Base-by-base conservation (phyloP, 1,140 invertebrate genomes). In the Rhagoletis pomonella region DNA sequence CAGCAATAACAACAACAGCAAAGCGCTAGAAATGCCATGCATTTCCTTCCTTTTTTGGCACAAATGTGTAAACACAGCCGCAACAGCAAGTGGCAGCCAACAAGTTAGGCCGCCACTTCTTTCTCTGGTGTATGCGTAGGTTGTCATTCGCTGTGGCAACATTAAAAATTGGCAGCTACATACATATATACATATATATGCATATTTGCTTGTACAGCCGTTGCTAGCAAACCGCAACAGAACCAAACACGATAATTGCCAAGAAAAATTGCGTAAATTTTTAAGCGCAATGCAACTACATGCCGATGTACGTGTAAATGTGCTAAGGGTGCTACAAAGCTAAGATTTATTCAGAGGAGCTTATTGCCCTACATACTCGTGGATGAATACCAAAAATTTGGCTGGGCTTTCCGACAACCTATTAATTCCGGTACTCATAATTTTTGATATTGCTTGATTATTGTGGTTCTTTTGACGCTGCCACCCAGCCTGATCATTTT, bases 201-300 rank as follows among this genome's bases (percentile, higher is more conserved):
- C 67, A 73, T 47, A 73, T 73, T 44, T 44, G 67, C 42, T 44
- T 65, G 64, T 39, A 10, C 50, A 55, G 50, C 50, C 5, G 50
- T 55, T 10, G 50, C 50, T 55, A 44, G 42, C 6, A 0, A 73
- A 73, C 42, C 14, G 14, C 42, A 73, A 39, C 42, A 39, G 12
- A 47, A 73, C 67, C 39, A 39, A 73, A 73, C 47, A 73, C 17
- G 12, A 73, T 73, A 73, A 73, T 73, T 73, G 42, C 67, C 39
- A 73, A 14, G 14, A 42, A 47, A 73, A 42, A 73, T 73, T 73
- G 67, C 44, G 67, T 73, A 73, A 73, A 44, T 73, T 73, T 69
- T 73, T 73, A 67, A 67, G 64, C 39, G 64, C 19, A 67, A 67
- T 67, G 64, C 64, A 42, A 19, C 9, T 9, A 67, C 14, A 47